A percentile compares a stretch with the other conserved stretches of the same genome.
Evolutionary conservation across 2,113 vertebrate species (phyloP).

Genomic region (Potamarius usumacintae): DNA sequence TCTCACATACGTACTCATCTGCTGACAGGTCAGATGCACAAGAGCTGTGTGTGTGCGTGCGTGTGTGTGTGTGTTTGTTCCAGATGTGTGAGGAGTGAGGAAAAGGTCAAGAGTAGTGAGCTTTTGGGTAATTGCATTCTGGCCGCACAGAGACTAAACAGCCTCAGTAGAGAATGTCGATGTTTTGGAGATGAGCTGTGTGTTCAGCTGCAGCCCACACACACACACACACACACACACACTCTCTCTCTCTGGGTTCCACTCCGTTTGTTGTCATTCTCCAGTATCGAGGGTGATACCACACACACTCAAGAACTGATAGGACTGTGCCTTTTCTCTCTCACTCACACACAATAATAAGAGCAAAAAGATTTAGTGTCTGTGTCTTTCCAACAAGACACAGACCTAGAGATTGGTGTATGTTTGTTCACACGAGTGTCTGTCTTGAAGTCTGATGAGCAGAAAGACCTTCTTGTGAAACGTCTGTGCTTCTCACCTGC

Average conservation of each 20-base stretch:
- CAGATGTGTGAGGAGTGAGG: constrained; percentile 79
- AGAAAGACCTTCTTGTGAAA: background rate
- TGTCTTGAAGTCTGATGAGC: background rate
- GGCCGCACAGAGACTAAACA: constrained; percentile 92
- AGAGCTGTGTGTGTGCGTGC: constrained; percentile 59
- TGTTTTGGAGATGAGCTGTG: constrained; percentile 96
- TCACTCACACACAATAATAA: background rate
- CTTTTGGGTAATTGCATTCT: constrained; percentile 81
- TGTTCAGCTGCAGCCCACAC: constrained; percentile 84
- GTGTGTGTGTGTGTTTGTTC: constrained; percentile 42
- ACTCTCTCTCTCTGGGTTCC: constrained; percentile 78
- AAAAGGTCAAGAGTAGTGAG: constrained; percentile 87
- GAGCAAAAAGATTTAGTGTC: background rate
- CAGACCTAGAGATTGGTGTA: background rate
- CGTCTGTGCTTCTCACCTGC: background rate
- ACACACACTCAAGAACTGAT: constrained; percentile 66
- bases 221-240: constrained; percentile 30
- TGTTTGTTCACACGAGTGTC: background rate
- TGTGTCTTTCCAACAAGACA: background rate
- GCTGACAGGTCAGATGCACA: constrained; percentile 33
- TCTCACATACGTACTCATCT: background rate
- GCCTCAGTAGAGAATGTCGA: constrained; percentile 85
- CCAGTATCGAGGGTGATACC: constrained; percentile 71
- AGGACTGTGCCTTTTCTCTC: constrained; percentile 21
- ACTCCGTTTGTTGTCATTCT: constrained; percentile 80